Evolutionary conservation across 1,140 invertebrate genomes (phyloP).

Genomic region (Neodiprion virginianus): DNA sequence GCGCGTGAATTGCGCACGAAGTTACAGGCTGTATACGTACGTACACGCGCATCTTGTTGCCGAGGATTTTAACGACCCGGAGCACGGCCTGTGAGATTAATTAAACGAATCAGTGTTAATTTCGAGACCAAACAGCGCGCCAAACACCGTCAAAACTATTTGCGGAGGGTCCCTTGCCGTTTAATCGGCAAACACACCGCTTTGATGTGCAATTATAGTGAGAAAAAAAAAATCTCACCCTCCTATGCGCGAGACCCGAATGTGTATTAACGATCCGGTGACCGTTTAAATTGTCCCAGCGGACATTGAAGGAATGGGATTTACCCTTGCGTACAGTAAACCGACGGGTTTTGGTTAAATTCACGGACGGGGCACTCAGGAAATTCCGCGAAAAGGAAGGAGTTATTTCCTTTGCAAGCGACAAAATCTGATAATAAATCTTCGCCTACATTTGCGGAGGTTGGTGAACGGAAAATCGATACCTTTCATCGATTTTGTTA

Average conservation of each 20-base stretch:
- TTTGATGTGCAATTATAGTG: background rate
- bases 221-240: background rate
- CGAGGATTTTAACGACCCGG: background rate
- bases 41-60: background rate
- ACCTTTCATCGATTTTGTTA: too few relatives aligned
- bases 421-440: too few relatives aligned
- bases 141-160: background rate
- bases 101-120: conserved; percentile 8
- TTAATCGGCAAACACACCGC: background rate
- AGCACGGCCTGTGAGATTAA: background rate
- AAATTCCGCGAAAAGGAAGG: too few relatives aligned
- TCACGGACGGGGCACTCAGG: too few relatives aligned
- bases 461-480: too few relatives aligned
- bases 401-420: too few relatives aligned
- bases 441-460: too few relatives aligned
- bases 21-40: too few relatives aligned
- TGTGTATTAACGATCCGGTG: background rate
- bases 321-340: too few relatives aligned
- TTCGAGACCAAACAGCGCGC: background rate
- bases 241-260: background rate
- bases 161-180: background rate
- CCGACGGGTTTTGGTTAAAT: too few relatives aligned
- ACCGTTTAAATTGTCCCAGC: background rate
- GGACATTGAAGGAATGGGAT: too few relatives aligned
- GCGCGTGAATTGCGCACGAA: too few relatives aligned